Base-by-base conservation (phyloP, 2,888 invertebrate species). In the Pyrgus malvae region DNA sequence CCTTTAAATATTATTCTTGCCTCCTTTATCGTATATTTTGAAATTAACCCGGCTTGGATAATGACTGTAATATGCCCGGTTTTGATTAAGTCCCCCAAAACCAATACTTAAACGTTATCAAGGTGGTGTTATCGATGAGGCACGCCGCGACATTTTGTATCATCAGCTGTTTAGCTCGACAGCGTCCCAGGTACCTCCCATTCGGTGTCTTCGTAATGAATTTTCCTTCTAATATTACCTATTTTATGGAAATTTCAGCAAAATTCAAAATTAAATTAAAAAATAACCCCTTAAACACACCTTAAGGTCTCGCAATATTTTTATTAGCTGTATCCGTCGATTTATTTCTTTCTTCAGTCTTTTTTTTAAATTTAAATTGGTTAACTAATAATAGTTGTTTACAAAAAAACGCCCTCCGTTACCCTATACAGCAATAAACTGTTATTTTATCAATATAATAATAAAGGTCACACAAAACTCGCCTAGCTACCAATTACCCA, bases 51-150 rank as follows among this genome's bases (percentile, higher is more conserved):
- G 65, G 61, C 64, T 68, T 68, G 55, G 55, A 71, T 86, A 87
- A 89, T 88, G 68, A 87, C 85, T 81, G 79, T 87, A 74, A 88
- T 88, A 79, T 69, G 66, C 67, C 56, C 55, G 67, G 72, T 83
- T 85, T 85, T 85, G 87, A 90, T 90, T 87, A 88, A 89, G 86
- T 81, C 72, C 65, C 62, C 72, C 79, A 87, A 89, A 90, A 86
- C 86, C 85, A 90, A 89, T 87, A 88, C 82, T 89, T 89, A 89
- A 74, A 72, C 65, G 76, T 81, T 83, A 86, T 86, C 82, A 80
- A 77, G 68, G 61, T 70, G 56, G 64, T 59, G 66, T 77, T 80
- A 76, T 77, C 69, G 70, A 63, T 59, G 61, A 59, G 41, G 54
- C 61, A 58, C 64, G 41, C 44, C 46, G 49, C 46, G 60, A 60